Evolutionary conservation across 2,888 invertebrate species (phyloP).

Genomic region (Calliopum simillimum): DNA sequence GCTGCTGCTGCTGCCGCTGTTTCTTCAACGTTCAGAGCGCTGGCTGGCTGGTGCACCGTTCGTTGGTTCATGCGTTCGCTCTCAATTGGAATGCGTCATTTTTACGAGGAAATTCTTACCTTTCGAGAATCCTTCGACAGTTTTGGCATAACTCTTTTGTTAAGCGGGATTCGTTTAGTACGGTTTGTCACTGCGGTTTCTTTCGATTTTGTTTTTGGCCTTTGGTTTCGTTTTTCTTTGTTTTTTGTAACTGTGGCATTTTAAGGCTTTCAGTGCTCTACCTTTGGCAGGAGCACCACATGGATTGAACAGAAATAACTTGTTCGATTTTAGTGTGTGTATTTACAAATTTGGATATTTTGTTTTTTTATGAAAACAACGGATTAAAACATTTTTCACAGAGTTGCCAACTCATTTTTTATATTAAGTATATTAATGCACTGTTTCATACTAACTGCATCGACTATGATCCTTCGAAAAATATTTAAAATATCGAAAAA

Average conservation of each 20-base stretch:
- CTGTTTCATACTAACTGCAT: no score
- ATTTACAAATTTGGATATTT: neutral
- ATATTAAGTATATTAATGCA: neutral
- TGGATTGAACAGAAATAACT: neutral
- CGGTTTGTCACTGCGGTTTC: neutral
- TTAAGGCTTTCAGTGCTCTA: neutral
- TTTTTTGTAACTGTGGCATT: neutral
- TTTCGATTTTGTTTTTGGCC: neutral
- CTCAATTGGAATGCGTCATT: slow-evolving; percentile 64
- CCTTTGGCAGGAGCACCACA: no score
- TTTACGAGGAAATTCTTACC: slow-evolving; percentile 64
- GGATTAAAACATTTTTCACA: neutral
- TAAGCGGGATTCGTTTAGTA: slow-evolving; percentile 10
- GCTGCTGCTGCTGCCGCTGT: slow-evolving; percentile 23
- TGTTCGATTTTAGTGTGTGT: no score
- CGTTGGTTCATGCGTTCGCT: slow-evolving; percentile 46
- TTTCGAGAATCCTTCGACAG: slow-evolving; percentile 46
- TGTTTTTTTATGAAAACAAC: neutral
- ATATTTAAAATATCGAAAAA: no score
- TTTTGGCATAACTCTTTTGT: slow-evolving; percentile 31
- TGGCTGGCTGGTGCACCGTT: slow-evolving; percentile 47
- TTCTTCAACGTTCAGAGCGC: slow-evolving; percentile 29
- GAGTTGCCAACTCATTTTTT: neutral
- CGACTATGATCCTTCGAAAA: no score
- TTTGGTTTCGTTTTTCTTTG: neutral